Base-by-base conservation (phyloP, 1,140 invertebrate genomes). In the Rhizoglyphus robini region DNA sequence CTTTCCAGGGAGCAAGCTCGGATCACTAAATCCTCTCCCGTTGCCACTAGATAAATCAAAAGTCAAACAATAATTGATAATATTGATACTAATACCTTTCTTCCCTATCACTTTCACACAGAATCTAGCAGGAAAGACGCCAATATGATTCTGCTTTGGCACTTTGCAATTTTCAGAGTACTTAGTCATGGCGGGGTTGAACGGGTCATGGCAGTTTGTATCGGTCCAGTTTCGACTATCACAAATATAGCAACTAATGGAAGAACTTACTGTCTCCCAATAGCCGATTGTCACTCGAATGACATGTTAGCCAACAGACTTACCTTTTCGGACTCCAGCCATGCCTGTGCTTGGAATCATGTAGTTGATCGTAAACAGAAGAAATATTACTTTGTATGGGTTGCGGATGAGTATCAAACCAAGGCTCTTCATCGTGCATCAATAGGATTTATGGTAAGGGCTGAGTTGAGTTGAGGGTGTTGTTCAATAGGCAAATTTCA, bases 211-310 rank as follows among this genome's bases (percentile, higher is more conserved):
- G 69, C 82, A 83, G 46, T 76, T 75, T 3, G 72, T 68, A 67
- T 83, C 77, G 48, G 74, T 79, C 30, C 76, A 74, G 72, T 83
- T 83, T 48, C 78, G 72, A 0, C 81, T 82, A 2, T 78, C 79
- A 70, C 82, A 83, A 15, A 75, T 77, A 72, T 81, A 83, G 71
- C 82, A 83, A 57, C 79, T 80, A 67, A 83, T 81, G 46, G 75
- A 73, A 18, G 63, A 49, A 32, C 68, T 68, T 15, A 61, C 59
- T 61, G 15, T n/a, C 20, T 20, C 5, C 20, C 18, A 58, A 58
- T 30, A 13, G 32, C 15, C 20, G 4, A 58, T 41, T 41, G 18
- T 11, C 8, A 41, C 8, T 41, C 18, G 8, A 41, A 11, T 41
- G 8, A 18, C 18, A 18, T 41, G 8, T 41, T 18, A 41, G 18